A percentile compares a stretch with the other conserved stretches of the same genome.
Evolutionary conservation across 92 coral and sea anemone genomes (phyloP).

Genomic region (Phenganax stokvisi): DNA sequence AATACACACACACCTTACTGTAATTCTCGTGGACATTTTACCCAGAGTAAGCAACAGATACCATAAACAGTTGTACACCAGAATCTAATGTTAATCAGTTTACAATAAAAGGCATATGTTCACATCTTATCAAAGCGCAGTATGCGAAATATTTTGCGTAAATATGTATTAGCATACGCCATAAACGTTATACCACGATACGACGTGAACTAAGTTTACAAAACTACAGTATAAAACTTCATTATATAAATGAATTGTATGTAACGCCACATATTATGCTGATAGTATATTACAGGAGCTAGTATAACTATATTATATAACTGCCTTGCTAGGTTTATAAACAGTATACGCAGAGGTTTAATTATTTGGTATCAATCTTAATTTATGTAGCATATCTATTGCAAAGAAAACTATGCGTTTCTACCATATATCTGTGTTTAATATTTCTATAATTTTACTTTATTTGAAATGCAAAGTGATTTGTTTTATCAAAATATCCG

Average conservation of each 20-base stretch:
- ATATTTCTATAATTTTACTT: background rate
- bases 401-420: background rate
- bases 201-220: background rate
- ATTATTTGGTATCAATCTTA: background rate
- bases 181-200: background rate
- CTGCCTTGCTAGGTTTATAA: background rate
- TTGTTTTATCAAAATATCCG: background rate
- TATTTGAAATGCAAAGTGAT: background rate
- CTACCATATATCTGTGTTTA: background rate
- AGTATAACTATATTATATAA: background rate
- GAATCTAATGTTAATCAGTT: slow-evolving; percentile 3
- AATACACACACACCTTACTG: slow-evolving; percentile 24
- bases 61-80: background rate
- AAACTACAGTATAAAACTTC: background rate
- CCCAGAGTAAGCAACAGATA: background rate
- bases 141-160: slow-evolving; percentile 8
- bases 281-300: too few species aligned
- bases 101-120: background rate
- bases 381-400: slow-evolving; percentile 14
- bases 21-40: slow-evolving; percentile 23
- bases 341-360: background rate
- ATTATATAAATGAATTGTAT: background rate
- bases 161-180: slow-evolving; percentile 1
- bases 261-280: background rate
- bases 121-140: background rate